Evolutionary conservation across 2,113 vertebrate genomes (phyloP).

Genomic region (Camelus bactrianus): DNA sequence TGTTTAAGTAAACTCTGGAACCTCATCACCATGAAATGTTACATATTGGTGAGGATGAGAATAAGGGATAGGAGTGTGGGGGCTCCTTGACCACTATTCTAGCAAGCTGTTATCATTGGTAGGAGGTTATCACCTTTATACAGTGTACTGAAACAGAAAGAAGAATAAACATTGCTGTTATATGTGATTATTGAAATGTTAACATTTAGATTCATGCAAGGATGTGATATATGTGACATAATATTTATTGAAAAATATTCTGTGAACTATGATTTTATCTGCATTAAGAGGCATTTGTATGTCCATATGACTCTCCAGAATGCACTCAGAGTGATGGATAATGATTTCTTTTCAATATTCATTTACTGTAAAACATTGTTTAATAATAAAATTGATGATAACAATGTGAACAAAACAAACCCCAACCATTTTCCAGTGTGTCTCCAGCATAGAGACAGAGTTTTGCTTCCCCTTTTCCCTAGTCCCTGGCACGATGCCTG

Average conservation of each 20-base stretch:
- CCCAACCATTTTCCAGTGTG: background rate
- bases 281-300: background rate
- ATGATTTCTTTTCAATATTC: slow-evolving; percentile 6
- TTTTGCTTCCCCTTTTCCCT: background rate
- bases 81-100: background rate
- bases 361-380: background rate
- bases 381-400: background rate
- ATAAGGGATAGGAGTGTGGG: background rate
- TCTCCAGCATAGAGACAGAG: background rate
- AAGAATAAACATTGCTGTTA: background rate
- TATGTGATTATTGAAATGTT: slow-evolving; percentile 13
- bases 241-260: slow-evolving; percentile 32
- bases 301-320: background rate
- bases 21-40: background rate
- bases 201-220: background rate
- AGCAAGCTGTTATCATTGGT: background rate
- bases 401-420: background rate
- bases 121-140: background rate
- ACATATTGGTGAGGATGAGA: background rate
- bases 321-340: background rate
- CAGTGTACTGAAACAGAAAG: background rate
- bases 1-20: background rate
- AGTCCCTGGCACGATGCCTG: background rate
- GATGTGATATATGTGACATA: background rate
- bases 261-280: background rate